phyloP scores from a whole-genome alignment of 2,113 vertebrate species.

The Ciconia stormi region DNA sequence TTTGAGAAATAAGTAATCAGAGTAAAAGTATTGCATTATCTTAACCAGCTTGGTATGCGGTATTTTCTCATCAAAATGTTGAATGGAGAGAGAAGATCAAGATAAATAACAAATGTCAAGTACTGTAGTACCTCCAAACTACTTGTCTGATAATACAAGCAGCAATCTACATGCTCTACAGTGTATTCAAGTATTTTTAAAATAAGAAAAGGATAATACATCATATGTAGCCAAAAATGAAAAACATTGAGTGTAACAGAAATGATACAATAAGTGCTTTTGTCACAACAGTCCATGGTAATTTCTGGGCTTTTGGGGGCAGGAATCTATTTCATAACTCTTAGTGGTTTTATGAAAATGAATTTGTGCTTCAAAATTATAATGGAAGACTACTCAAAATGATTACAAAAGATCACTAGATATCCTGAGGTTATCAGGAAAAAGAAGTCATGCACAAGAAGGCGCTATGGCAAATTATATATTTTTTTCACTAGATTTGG shows the following conservation, averaged over 20 bases:
- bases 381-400: neutral
- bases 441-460: neutral
- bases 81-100: neutral
- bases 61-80: neutral
- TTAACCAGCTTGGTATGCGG: neutral
- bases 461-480: neutral
- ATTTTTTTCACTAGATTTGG: neutral
- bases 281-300: neutral
- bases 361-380: neutral
- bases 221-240: neutral
- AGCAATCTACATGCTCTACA: neutral
- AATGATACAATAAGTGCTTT: neutral
- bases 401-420: neutral
- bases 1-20: neutral
- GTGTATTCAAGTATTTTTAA: neutral
- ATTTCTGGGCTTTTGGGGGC: neutral
- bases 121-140: neutral
- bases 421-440: neutral
- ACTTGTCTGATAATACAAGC: neutral
- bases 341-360: neutral
- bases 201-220: neutral
- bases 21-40: neutral
- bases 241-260: rapidly evolving
- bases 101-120: neutral
- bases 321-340: neutral